Evolutionary conservation across 2,888 invertebrate species (phyloP).

Genomic region (Crossocerus cetratus): DNA sequence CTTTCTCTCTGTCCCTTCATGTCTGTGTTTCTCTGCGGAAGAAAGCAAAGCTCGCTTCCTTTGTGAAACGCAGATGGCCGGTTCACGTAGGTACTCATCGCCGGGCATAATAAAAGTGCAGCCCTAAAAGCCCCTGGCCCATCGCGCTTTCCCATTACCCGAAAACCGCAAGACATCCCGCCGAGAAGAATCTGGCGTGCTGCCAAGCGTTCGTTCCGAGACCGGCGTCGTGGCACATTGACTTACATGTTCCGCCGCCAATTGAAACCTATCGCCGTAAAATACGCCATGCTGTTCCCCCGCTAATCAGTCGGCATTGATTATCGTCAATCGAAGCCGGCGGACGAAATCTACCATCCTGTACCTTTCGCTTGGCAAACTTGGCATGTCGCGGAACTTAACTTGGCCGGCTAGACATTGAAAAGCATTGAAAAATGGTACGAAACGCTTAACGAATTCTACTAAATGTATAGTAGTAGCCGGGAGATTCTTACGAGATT

Average conservation of each 20-base stretch:
- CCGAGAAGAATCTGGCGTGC: background rate
- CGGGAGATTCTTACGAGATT: background rate
- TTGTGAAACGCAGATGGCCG: background rate
- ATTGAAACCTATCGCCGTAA: no score
- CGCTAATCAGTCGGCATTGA: no score
- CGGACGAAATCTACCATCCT: no score
- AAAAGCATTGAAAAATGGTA: no score
- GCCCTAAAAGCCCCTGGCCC: background rate
- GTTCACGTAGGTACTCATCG: slow-evolving; percentile 2
- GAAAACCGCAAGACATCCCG: background rate
- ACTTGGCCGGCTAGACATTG: no score
- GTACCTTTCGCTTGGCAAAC: no score
- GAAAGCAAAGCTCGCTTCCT: slow-evolving; percentile 3
- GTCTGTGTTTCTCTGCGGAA: background rate
- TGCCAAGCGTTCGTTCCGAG: background rate
- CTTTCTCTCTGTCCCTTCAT: background rate
- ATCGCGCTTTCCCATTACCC: background rate
- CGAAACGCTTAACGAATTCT: slow-evolving; percentile 6
- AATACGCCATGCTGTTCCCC: no score
- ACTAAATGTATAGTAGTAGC: background rate
- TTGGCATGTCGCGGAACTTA: no score
- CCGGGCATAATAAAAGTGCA: slow-evolving; percentile 1
- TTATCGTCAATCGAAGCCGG: no score
- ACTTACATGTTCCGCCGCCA: background rate
- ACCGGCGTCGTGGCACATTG: background rate